Conservation (phyloP, 35 echinoderm and acorn worm genomes). For the Ptychodera flava region DNA sequence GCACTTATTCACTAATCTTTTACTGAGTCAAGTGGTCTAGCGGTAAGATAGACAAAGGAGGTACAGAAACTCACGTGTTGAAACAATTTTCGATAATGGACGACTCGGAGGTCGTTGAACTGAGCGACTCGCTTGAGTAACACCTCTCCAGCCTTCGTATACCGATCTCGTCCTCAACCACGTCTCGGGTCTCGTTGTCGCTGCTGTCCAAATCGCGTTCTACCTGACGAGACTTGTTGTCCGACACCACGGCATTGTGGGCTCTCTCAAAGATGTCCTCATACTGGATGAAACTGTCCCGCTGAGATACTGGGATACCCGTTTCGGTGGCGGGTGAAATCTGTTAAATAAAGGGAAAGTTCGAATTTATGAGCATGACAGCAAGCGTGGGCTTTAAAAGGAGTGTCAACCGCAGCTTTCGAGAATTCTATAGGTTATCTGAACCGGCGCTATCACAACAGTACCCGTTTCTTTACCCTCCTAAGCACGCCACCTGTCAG, state of each 20-base stretch:
- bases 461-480: too few species aligned
- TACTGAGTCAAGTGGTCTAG: too few species aligned
- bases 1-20: too few species aligned
- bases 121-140: slow-evolving; percentile 80
- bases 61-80: slow-evolving; percentile 57
- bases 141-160: slow-evolving; percentile 75
- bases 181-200: slow-evolving; percentile 26
- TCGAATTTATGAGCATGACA: too few species aligned
- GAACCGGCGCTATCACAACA: too few species aligned
- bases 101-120: slow-evolving; percentile 74
- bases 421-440: too few species aligned
- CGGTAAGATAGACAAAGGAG: too few species aligned
- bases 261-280: slow-evolving; percentile 82
- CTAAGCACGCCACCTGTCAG: too few species aligned
- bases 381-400: too few species aligned
- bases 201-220: slow-evolving; percentile 38
- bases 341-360: neutral
- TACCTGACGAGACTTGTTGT: slow-evolving; percentile 45
- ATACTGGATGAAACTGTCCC: slow-evolving; percentile 76
- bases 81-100: slow-evolving; percentile 65
- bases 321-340: neutral
- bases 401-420: too few species aligned
- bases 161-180: slow-evolving; percentile 44
- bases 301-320: slow-evolving; percentile 43
- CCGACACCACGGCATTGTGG: slow-evolving; percentile 74